Evolutionary conservation across 2,113 vertebrate species (phyloP), one percentile per base, ranked within the genome.

Genomic region (Rhynchomys soricoides): DNA sequence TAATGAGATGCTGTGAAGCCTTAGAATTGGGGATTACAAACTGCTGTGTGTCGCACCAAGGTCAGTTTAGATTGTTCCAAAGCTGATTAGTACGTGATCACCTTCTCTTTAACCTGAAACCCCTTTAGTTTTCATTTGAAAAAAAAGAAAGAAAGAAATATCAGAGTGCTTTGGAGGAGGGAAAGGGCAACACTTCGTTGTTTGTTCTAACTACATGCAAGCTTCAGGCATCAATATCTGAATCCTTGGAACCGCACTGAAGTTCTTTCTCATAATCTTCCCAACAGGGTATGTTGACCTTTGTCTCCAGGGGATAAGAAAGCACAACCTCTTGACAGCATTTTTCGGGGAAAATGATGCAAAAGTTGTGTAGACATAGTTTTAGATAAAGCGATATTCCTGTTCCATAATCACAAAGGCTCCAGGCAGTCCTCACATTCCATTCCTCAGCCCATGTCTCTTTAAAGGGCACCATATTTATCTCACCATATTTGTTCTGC

Each of bases 1-100:
- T 98, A 98, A 98, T 97, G 97, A 99, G 98, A 98, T 95, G n/a
- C 95, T 87, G 90, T 0, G 0, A 97, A 97, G 97, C 96, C 97
- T 97, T 97, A 98, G 96, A 82, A 97, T 86, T 43, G 89, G 97
- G 98, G 98, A 98, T 98, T 98, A 98, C 98, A 94, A 90, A 97
- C 97, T 86, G 95, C 91, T 64, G 94, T 19, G 4, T 59, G 93
- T 88, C 93, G 93, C 89, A 86, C 95, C 97, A 88, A 94, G 21
- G 96, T 97, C 66, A 13, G 90, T 96, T 95, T 97, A 96, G 91
- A 71, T 95, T 13, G 43, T 86, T 96, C 93, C 86, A 64, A 87
- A 95, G 75, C 91, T 95, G 89, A 93, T 95, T 90, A 92, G 86
- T 88, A 48, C 17, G 4, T 37, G 48, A 79, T 83, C 83, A 34